A percentile compares a stretch with the other conserved stretches of the same genome.
Conservation (phyloP, 2,888 invertebrate species). For the Meloe dianella region DNA sequence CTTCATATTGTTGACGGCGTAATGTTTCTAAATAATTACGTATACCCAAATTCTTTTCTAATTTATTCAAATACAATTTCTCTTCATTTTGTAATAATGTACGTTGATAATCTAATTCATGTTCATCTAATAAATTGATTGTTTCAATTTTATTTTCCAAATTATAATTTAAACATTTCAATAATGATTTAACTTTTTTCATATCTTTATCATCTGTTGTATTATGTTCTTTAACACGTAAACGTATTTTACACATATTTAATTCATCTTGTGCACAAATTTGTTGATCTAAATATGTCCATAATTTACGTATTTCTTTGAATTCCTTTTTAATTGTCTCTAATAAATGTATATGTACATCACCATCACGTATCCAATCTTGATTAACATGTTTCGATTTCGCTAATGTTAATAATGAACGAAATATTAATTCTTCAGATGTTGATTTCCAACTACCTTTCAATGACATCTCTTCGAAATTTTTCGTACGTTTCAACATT, state of each 20-base stretch:
- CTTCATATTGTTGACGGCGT: constrained; percentile 61
- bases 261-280: constrained; percentile 73
- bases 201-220: constrained; percentile 33
- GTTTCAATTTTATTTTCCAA: constrained; percentile 53
- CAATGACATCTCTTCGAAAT: constrained; percentile 60
- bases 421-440: constrained; percentile 65
- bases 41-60: constrained; percentile 67
- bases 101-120: constrained; percentile 54
- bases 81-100: constrained; percentile 51
- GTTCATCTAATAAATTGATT: constrained; percentile 55
- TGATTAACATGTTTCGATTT: constrained; percentile 53
- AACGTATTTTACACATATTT: constrained; percentile 71
- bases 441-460: constrained; percentile 70
- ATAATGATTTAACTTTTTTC: constrained; percentile 29
- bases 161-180: constrained; percentile 53
- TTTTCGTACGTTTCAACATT: constrained; percentile 58
- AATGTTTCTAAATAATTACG: constrained; percentile 70
- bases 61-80: constrained; percentile 47
- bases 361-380: constrained; percentile 60
- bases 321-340: constrained; percentile 72
- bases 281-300: constrained; percentile 56
- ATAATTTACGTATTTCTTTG: constrained; percentile 58
- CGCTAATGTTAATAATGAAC: constrained; percentile 58
- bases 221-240: constrained; percentile 61
- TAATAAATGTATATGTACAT: constrained; percentile 63